Percentiles rank a stretch among this genome's conserved stretches.
Conservation (phyloP, 1,140 invertebrate genomes). For the Drosophila malerkotliana region DNA sequence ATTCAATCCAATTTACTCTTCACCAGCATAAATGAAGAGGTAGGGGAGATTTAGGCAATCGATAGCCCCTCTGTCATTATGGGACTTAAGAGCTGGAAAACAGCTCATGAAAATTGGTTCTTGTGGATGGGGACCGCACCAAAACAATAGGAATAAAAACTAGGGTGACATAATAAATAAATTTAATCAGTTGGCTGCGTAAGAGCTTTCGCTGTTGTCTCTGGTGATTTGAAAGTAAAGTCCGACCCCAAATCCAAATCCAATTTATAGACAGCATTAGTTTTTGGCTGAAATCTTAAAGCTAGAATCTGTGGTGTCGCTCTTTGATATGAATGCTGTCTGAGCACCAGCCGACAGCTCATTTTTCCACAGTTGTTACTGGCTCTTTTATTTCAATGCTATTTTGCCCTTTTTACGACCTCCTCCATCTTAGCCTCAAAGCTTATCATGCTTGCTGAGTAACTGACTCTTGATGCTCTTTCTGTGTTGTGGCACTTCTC, state of each 20-base stretch:
- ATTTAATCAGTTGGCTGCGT: constrained; percentile 66
- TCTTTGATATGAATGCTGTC: constrained; percentile 1
- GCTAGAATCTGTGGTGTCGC: background rate
- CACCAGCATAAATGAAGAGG: no score
- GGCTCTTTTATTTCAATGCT: constrained; percentile 18
- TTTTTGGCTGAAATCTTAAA: constrained; percentile 19
- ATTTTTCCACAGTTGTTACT: background rate
- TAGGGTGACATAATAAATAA: constrained; percentile 67
- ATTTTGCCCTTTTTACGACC: constrained; percentile 15
- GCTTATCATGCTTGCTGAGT: constrained; percentile 24
- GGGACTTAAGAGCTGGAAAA: constrained; percentile 46
- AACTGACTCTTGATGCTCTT: background rate
- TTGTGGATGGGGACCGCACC: background rate
- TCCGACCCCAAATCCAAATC: constrained; percentile 27
- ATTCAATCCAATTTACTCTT: constrained; percentile 52
- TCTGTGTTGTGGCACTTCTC: constrained; percentile 12
- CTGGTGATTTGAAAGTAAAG: constrained; percentile 15
- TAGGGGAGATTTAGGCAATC: constrained; percentile 15
- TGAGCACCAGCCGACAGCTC: background rate
- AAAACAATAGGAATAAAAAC: constrained; percentile 12
- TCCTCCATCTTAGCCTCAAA: constrained; percentile 1
- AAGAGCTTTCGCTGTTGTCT: constrained; percentile 24
- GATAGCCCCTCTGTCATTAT: constrained; percentile 44
- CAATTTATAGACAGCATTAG: constrained; percentile 38
- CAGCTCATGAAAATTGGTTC: constrained; percentile 33